phyloP scores from a whole-genome alignment of 2,797 vertebrate species.

The Acanthiza pusilla region DNA sequence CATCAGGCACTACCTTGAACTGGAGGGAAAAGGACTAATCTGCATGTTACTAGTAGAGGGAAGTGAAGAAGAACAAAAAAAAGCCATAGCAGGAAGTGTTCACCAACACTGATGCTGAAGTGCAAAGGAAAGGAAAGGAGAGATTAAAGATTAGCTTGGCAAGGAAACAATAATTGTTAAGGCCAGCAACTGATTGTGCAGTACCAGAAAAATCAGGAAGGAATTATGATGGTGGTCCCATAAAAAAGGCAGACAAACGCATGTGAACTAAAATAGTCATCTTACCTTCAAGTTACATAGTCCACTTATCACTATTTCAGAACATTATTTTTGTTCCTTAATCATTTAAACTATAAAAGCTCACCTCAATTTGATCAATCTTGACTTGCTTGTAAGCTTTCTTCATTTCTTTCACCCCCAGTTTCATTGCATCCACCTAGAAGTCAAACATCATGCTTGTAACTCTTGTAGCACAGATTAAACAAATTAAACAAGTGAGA shows the following conservation, averaged over 20 bases:
- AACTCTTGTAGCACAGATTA: neutral
- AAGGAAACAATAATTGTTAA: neutral
- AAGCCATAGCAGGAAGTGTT: neutral
- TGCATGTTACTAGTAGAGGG: neutral
- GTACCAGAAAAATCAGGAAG: neutral
- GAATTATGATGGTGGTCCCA: neutral
- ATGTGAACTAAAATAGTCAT: neutral
- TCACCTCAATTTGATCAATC: conserved; percentile 96
- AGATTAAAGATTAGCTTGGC: neutral
- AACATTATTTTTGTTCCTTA: neutral
- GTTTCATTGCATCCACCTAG: conserved; percentile 97
- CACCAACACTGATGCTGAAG: neutral
- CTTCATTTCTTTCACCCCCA: conserved; percentile 98
- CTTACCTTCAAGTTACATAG: neutral
- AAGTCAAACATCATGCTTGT: neutral
- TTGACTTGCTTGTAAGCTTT: conserved; percentile 96
- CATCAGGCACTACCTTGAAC: neutral
- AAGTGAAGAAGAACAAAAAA: neutral
- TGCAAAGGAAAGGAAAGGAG: neutral
- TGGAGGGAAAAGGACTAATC: neutral
- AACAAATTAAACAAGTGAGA: neutral
- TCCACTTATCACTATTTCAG: neutral
- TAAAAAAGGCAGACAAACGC: neutral
- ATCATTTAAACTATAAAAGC: neutral
- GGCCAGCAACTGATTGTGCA: neutral